Evolutionary conservation across 2,797 vertebrate species (phyloP).

Genomic region (Serranus cabrilla): DNA sequence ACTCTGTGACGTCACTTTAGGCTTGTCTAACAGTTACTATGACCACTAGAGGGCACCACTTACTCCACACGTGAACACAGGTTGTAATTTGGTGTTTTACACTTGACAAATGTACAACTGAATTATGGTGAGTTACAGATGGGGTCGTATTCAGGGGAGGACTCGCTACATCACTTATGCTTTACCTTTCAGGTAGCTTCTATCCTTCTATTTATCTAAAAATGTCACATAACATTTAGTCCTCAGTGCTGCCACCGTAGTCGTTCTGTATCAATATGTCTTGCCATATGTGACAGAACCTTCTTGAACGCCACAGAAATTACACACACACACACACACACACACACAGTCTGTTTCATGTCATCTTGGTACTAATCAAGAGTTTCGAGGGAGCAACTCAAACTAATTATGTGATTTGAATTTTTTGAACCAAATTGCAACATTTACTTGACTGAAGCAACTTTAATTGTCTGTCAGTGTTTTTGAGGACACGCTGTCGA

Average conservation of each 20-base stretch:
- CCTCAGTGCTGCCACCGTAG: neutral
- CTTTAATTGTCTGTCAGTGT: constrained; percentile 58
- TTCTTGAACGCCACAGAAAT: neutral
- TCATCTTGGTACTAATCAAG: constrained; percentile 3
- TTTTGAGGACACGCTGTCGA: constrained; percentile 37
- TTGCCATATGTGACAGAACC: constrained; percentile 1
- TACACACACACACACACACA: constrained; percentile 26
- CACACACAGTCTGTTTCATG: constrained; percentile 13
- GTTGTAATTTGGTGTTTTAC: too few relatives aligned
- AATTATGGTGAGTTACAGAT: too few relatives aligned
- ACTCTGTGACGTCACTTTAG: too few relatives aligned
- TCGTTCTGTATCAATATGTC: neutral
- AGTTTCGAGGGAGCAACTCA: constrained; percentile 24
- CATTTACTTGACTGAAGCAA: constrained; percentile 29
- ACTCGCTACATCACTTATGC: neutral
- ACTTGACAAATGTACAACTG: too few relatives aligned
- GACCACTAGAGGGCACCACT: too few relatives aligned
- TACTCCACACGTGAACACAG: too few relatives aligned
- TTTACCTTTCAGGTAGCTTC: neutral
- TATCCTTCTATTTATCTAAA: too few relatives aligned
- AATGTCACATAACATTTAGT: neutral
- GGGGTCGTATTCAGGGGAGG: too few relatives aligned
- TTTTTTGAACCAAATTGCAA: constrained; percentile 19
- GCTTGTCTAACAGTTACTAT: too few relatives aligned
- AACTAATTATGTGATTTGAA: constrained; percentile 22